Base-by-base conservation (phyloP, 2,888 invertebrate genomes). In the Nemotelus pantherinus region DNA sequence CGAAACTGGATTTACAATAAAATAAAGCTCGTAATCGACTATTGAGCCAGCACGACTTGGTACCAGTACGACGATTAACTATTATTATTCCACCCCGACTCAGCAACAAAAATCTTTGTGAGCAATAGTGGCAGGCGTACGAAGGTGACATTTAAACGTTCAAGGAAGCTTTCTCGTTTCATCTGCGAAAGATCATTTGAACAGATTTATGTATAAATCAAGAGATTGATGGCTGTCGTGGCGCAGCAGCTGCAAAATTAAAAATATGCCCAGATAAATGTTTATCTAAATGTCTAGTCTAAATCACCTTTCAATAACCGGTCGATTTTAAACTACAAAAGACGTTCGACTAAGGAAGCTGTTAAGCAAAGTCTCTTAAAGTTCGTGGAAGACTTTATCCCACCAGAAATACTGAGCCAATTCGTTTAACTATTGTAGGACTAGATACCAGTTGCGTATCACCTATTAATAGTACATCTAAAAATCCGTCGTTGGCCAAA, bases 101-200 rank as follows among this genome's bases (percentile, higher is more conserved):
- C 70, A 70, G 6, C 70, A 70, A 55, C 25, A 55, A 55, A 45
- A 44, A 50, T 55, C 53, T 25, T 44, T 3, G 68, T 50, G 43
- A 44, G 55, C 48, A 47, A 25, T 25, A 25, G 25, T 25, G 25
- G n/a, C 67, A n/a, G 25, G 41, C 70, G n/a, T 41, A 53, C 55
- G 55, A 70, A 70, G 70, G 70, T 70, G 70, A 70, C 70, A 70
- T 70, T 67, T 55, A 55, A 70, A 9, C 70, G 70, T 70, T 70
- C 70, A 55, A 70, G 70, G 70, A 70, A 70, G 70, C 70, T 70
- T 70, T 70, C 55, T 55, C 70, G 41, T 55, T 43, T 43, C 53
- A 70, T 43, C 55, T 41, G 43, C 41, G 6, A 68, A 68, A 68
- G 67, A 68, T 68, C 41, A 55, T 41, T 55, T 48, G 47, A 70